Conservation (phyloP, 30 jellyfish, hydroid and myxozoan genomes). For the Turritopsis rubra region DNA sequence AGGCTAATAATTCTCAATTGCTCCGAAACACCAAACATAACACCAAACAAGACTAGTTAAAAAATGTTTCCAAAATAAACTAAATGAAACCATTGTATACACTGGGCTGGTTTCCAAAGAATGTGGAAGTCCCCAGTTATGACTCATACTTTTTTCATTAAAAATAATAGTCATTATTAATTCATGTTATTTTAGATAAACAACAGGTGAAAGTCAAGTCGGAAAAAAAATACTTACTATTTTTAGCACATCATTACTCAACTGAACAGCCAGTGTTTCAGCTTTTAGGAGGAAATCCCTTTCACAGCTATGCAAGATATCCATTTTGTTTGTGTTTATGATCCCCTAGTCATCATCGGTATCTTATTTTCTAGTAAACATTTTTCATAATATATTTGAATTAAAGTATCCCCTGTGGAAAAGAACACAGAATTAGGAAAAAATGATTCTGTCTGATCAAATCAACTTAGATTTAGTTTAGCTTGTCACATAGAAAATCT, state of each 20-base stretch:
- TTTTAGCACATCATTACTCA: background rate
- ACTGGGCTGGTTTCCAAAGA: no score
- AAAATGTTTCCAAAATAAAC: no score
- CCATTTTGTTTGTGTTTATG: background rate
- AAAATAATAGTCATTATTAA: background rate
- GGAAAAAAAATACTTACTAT: background rate
- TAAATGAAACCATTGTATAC: no score
- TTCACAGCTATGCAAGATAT: background rate
- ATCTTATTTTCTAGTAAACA: background rate
- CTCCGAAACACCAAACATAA: no score
- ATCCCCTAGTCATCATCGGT: background rate
- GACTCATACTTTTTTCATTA: background rate
- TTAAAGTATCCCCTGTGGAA: no score
- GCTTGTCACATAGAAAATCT: no score
- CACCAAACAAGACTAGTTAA: no score
- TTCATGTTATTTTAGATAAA: background rate
- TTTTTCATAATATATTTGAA: no score
- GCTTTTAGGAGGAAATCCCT: background rate
- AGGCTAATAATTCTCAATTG: background rate
- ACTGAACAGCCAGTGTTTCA: background rate
- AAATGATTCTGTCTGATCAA: no score
- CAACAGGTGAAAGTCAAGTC: background rate
- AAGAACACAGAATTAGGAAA: no score
- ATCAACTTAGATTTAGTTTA: no score
- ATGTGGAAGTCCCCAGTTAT: background rate